phyloP scores from a whole-genome alignment of 2,888 invertebrate species.

The Cephus pulcher region DNA sequence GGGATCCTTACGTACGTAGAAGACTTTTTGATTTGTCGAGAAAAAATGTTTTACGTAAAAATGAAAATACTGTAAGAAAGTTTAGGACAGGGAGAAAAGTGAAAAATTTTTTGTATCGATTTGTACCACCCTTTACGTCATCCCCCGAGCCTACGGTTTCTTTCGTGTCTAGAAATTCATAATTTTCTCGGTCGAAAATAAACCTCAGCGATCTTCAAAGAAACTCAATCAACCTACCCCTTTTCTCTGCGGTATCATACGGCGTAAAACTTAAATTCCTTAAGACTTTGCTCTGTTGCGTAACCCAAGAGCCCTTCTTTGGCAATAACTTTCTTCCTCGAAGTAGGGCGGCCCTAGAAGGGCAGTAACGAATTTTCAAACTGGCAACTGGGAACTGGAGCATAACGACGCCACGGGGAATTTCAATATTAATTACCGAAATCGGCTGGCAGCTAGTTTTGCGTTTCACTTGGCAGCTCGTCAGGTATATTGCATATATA shows the following conservation, averaged over 20 bases:
- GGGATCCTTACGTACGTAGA: background rate
- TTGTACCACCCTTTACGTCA: background rate
- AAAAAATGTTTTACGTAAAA: too few relatives aligned
- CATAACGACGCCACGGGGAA: slow-evolving; percentile 24
- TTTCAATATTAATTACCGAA: background rate
- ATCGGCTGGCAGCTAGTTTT: background rate
- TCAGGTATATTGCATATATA: background rate
- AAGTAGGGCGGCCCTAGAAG: slow-evolving; percentile 17
- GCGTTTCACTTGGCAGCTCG: background rate
- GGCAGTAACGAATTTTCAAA: slow-evolving; percentile 9
- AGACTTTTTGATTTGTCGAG: too few relatives aligned
- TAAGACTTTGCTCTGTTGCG: background rate
- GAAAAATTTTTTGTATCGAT: background rate
- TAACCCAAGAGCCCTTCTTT: background rate
- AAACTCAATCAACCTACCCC: slow-evolving; percentile 33
- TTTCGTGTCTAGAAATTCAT: background rate
- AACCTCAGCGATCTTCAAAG: slow-evolving; percentile 26
- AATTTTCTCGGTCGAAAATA: background rate
- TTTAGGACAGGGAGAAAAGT: too few relatives aligned
- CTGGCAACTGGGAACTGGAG: slow-evolving; percentile 30
- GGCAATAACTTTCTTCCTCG: background rate
- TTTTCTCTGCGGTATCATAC: slow-evolving; percentile 8
- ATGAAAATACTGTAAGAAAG: too few relatives aligned
- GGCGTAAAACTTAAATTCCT: slow-evolving; percentile 24
- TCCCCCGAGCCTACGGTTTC: background rate